Base-by-base conservation (phyloP, 2,888 invertebrate genomes). In the Mongoloraphidia duomilia region DNA sequence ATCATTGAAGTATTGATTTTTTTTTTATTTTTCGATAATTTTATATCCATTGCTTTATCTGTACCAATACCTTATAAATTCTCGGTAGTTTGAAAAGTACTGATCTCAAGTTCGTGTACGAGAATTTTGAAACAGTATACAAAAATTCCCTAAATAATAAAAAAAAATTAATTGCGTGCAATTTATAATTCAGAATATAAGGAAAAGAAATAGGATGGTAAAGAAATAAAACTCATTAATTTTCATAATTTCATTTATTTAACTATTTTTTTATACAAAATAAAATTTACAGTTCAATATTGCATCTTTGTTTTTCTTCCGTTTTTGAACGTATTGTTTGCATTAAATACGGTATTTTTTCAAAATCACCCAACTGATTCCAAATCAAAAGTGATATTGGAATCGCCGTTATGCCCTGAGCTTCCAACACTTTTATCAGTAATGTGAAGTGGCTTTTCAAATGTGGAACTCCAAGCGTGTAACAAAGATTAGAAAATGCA, bases 331-430 rank as follows among this genome's bases (percentile, higher is more conserved):
- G 63, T 64, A 82, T 67, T 62, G 74, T 72, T 40, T 77, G 69
- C 71, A 80, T 74, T 36, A 84, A 63, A 59, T 76, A 82, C 0
- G 79, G 77, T 52, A 78, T 74, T 56, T 74, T 75, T 63, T 83
- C 80, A 56, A 73, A 69, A 40, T 72, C 67, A 0, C 73, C 68
- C 8, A 81, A 62, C 3, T 60, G 59, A 8, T 65, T 57, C 81
- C 81, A 84, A 49, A 68, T 65, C 39, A 58, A 61, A 11, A 68
- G 56, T 58, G 75, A 73, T 44, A 84, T 61, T 0, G 75, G 67
- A 2, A 82, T 70, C 0, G 77, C 69, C 0, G 67, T 68, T 57
- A 71, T 70, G n/a, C 77, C 77, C 50, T 70, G 66, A 34, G 68
- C 65, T 63, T 80, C 79, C 41, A 82, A 59, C 4, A 74, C 70